These are phyloP conservation scores for Paracanthobrama guichenoti DNA, from an alignment of 2,113 vertebrate genomes.

Conservation along the genomic window DNA sequence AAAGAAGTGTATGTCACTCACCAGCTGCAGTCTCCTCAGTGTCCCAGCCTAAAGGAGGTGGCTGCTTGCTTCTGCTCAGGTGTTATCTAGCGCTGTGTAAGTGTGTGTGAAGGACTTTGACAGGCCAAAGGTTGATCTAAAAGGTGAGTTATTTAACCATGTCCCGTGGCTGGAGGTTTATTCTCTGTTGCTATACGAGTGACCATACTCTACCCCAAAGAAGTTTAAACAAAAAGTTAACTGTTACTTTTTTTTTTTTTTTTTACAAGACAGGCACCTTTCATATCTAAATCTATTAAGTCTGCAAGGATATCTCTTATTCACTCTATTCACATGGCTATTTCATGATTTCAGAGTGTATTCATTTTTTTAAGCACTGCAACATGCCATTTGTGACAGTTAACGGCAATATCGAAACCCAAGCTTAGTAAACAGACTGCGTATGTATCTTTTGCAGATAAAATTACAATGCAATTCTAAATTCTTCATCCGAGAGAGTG, in stretches of 20 bases:
- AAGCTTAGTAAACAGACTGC: not conserved
- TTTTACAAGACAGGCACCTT: not conserved
- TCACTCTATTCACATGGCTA: not conserved
- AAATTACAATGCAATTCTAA: too few relatives aligned
- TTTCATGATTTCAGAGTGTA: not conserved
- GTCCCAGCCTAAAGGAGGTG: slow-evolving; percentile 59
- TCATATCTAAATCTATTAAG: not conserved
- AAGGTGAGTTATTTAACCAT: slow-evolving; percentile 92
- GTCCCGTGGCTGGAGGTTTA: slow-evolving; percentile 56
- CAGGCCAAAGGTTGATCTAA: slow-evolving; percentile 90
- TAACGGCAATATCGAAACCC: not conserved
- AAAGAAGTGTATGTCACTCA: slow-evolving; percentile 52
- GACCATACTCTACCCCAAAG: not conserved
- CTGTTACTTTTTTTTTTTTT: not conserved
- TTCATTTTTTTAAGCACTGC: not conserved
- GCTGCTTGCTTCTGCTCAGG: slow-evolving; percentile 59
- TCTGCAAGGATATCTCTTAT: not conserved
- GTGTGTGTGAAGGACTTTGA: slow-evolving; percentile 80
- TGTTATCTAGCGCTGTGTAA: slow-evolving; percentile 60
- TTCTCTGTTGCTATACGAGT: slow-evolving; percentile 32
- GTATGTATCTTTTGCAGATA: too few relatives aligned
- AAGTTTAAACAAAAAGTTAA: not conserved
- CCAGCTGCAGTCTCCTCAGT: slow-evolving; percentile 59
- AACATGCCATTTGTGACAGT: too few relatives aligned
- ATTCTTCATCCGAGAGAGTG: too few relatives aligned